phyloP scores from a whole-genome alignment of 2,888 invertebrate species.

The Limnephilus marmoratus region DNA sequence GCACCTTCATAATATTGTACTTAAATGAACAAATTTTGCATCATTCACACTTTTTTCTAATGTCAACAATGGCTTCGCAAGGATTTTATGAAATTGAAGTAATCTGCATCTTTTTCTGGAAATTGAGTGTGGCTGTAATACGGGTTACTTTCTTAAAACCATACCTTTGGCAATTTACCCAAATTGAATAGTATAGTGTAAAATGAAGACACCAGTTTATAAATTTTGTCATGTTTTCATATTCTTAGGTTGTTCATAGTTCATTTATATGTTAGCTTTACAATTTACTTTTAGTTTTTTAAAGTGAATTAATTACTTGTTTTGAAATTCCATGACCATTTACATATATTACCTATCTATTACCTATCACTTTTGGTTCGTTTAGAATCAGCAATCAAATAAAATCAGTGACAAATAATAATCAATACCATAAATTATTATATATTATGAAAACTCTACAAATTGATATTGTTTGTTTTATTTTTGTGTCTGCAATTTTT shows the following conservation, averaged over 20 bases:
- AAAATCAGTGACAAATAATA: background rate
- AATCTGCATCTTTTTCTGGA: background rate
- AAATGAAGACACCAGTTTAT: background rate
- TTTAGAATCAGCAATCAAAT: background rate
- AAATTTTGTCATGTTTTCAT: background rate
- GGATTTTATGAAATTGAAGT: background rate
- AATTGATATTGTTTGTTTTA: background rate
- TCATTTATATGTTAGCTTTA: background rate
- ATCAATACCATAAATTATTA: background rate
- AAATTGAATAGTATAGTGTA: background rate
- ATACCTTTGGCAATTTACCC: slow-evolving; percentile 2
- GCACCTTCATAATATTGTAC: background rate
- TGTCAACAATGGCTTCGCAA: background rate
- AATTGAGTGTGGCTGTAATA: background rate
- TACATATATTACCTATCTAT: background rate
- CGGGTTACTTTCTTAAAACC: slow-evolving; percentile 2
- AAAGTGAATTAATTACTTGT: background rate
- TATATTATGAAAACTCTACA: background rate
- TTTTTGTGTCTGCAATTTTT: background rate
- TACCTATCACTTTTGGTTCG: background rate
- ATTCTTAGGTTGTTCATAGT: background rate
- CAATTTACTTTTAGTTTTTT: background rate
- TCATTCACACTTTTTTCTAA: background rate
- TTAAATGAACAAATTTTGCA: background rate
- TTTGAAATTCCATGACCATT: background rate